phyloP scores from a whole-genome alignment of 2,797 vertebrate species.

The Etheostoma perlongum region DNA sequence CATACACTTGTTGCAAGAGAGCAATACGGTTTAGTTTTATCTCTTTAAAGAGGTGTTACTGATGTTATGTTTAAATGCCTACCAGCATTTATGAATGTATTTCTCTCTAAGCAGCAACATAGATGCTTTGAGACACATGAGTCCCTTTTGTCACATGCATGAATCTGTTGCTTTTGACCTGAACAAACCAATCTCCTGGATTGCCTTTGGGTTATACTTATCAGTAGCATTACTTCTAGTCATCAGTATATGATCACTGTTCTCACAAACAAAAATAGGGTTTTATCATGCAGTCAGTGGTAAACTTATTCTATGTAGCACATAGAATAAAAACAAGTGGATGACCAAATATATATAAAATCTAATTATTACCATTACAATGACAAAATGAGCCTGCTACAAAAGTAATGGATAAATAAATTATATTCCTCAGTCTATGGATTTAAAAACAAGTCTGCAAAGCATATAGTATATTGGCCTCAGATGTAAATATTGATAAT shows the following conservation, averaged over 20 bases:
- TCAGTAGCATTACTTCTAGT: constrained; percentile 3
- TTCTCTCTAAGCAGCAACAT: neutral
- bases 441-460: constrained; percentile 14
- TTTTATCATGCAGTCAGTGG: neutral
- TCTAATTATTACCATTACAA: neutral
- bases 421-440: neutral
- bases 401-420: neutral
- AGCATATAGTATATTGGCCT: constrained; percentile 7
- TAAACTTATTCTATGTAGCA: neutral
- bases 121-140: neutral
- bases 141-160: neutral
- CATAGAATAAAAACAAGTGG: neutral
- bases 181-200: constrained; percentile 5
- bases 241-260: constrained; percentile 2
- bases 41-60: constrained; percentile 2
- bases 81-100: neutral
- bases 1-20: neutral
- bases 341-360: neutral
- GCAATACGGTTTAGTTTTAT: neutral
- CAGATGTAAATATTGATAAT: constrained; percentile 9
- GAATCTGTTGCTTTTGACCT: constrained; percentile 3
- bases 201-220: constrained; percentile 10
- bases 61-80: neutral
- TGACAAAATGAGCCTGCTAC: neutral
- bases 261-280: neutral